Base-by-base conservation (phyloP, 1,140 invertebrate species). In the Danaus plexippus region DNA sequence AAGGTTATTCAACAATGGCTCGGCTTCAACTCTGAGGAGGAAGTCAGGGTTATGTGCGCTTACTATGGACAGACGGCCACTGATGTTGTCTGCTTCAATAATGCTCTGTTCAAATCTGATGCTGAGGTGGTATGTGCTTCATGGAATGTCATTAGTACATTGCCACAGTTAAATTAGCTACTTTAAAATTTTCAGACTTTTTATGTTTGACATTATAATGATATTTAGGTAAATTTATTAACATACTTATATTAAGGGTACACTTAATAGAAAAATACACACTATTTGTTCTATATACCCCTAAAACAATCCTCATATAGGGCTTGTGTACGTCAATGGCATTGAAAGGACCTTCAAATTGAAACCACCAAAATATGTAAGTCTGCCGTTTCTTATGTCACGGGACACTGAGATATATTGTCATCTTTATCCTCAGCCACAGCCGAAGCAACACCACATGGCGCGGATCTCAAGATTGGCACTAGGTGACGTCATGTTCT, bases 1-100 rank as follows among this genome's bases (percentile, higher is more conserved):
- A 56, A 57, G 11, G 66, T 62, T 11, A 32, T 89, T 18, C 64
- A 72, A 58, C 52, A 70, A 0, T 70, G 84, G 70, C 58, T 88
- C 6, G 22, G 71, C 10, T 84, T 81, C 53, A 58, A 74, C 47
- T 71, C 49, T 43, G 55, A 54, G 3, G 52, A 56, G 3, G 75
- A 83, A 11, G 59, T 75, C 1, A 43, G 48, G 0, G 47, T 58
- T 0, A 70, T 71, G 22, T 78, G 78, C 54, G 40, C 8, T 18
- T 65, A 80, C 58, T 87, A 80, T 50, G 80, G 78, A 0, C 64
- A 87, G 22, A 54, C 54, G 13, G 61, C 63, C 0, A 47, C 59
- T 0, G 47, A 67, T n/a, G 52, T n/a, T 0, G 73, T 85, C 2
- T 43, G 43, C 9, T 88, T 85, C 48, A 64, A 64, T 46, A 87